A percentile compares a stretch with the other conserved stretches of the same genome.
Evolutionary conservation across 2,113 vertebrate genomes (phyloP).

Genomic region (Arothron firmamentum): DNA sequence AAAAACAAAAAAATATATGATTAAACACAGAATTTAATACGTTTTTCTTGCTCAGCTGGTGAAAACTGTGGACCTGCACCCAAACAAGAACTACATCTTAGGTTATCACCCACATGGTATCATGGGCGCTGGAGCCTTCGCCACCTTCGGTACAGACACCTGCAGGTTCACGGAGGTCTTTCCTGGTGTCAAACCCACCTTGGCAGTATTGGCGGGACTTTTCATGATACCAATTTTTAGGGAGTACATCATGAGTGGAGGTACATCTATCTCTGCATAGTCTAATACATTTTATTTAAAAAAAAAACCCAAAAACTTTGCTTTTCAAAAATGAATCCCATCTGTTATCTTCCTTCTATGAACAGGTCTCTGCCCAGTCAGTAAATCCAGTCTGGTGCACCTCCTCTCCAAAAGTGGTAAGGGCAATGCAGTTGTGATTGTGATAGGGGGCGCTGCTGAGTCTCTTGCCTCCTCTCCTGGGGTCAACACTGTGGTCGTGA

Average conservation of each 20-base stretch:
- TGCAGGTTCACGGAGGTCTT: constrained; percentile 64
- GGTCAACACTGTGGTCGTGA: constrained; percentile 66
- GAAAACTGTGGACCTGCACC: constrained; percentile 76
- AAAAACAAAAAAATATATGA: background rate
- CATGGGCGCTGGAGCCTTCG: constrained; percentile 62
- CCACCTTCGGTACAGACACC: constrained; percentile 71
- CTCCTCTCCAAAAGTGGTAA: constrained; percentile 67
- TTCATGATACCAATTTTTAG: constrained; percentile 73
- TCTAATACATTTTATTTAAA: background rate
- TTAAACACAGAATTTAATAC: background rate
- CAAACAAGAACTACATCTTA: constrained; percentile 76
- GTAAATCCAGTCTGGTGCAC: constrained; percentile 67
- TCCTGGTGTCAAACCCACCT: constrained; percentile 62
- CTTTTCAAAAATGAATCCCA: background rate
- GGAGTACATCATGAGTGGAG: constrained; percentile 72
- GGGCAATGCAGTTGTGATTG: constrained; percentile 77
- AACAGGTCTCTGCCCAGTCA: constrained; percentile 74
- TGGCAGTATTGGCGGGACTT: constrained; percentile 54
- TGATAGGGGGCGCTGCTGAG: constrained; percentile 78
- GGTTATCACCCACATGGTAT: constrained; percentile 81
- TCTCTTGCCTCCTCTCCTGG: constrained; percentile 69
- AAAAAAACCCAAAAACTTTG: background rate
- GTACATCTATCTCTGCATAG: constrained; percentile 44
- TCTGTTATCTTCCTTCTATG: constrained; percentile 9
- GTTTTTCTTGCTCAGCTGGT: constrained; percentile 69